Conservation (phyloP, 1,140 invertebrate genomes). For the Hypsibius dujardini region DNA sequence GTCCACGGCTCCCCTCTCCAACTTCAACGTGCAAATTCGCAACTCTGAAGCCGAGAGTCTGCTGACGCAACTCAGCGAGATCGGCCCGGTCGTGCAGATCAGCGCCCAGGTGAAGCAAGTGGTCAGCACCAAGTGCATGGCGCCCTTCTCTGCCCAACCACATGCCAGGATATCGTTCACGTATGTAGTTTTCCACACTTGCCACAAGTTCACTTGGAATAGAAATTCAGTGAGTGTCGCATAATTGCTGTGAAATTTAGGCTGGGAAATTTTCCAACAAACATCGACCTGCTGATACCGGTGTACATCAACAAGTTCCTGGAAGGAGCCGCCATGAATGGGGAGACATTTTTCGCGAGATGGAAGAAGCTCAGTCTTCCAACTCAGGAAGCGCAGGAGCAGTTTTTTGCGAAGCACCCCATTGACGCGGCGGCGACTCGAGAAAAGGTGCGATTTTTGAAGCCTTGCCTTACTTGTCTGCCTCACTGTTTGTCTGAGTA, state of each 20-base stretch:
- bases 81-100: slow-evolving; percentile 75
- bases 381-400: slow-evolving; percentile 88
- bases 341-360: slow-evolving; percentile 87
- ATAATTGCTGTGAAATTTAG: not conserved
- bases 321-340: slow-evolving; percentile 95
- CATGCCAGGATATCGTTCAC: slow-evolving; percentile 35
- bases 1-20: slow-evolving; percentile 56
- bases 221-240: not conserved
- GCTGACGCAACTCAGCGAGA: not conserved
- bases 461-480: too few species aligned
- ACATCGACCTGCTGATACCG: slow-evolving; percentile 42
- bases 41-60: not conserved
- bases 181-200: slow-evolving; percentile 28
- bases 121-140: slow-evolving; percentile 87
- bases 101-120: slow-evolving; percentile 96
- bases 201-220: slow-evolving; percentile 22
- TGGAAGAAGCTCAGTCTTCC: slow-evolving; percentile 92
- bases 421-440: slow-evolving; percentile 72
- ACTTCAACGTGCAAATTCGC: slow-evolving; percentile 28
- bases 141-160: slow-evolving; percentile 61
- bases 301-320: slow-evolving; percentile 96
- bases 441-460: slow-evolving; percentile 44
- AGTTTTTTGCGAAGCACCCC: slow-evolving; percentile 73
- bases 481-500: too few species aligned
- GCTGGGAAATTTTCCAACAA: not conserved